These are phyloP conservation scores for Archegozetes longisetosus DNA, from an alignment of 1,140 invertebrate species.

Conservation along the genomic window DNA sequence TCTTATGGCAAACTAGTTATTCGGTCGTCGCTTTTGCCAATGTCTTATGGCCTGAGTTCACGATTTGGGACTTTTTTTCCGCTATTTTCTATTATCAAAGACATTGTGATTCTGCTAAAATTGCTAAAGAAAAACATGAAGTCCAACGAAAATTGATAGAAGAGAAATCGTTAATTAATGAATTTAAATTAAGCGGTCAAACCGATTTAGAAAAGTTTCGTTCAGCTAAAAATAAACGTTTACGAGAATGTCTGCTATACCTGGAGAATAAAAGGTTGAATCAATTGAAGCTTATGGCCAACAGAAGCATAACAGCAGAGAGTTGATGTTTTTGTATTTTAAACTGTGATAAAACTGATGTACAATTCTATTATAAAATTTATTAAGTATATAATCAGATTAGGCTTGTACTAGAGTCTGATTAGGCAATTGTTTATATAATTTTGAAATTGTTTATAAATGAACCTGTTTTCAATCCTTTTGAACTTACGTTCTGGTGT, in stretches of 20 bases:
- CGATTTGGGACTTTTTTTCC: slow-evolving; percentile 67
- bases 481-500: no score
- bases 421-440: no score
- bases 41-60: slow-evolving; percentile 85
- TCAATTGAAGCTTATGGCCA: not conserved
- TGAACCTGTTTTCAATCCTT: no score
- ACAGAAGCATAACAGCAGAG: not conserved
- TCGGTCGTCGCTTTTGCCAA: slow-evolving; percentile 49
- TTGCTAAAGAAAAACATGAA: not conserved
- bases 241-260: not conserved
- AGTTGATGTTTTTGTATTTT: not conserved
- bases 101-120: slow-evolving; percentile 24
- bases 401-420: no score
- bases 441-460: no score
- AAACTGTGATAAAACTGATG: no score
- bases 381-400: no score
- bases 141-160: not conserved
- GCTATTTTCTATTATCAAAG: slow-evolving; percentile 71
- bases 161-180: not conserved
- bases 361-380: no score
- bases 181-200: not conserved
- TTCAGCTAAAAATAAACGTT: not conserved
- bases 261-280: not conserved
- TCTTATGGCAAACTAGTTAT: slow-evolving; percentile 74
- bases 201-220: not conserved